Conservation (phyloP, 2,888 invertebrate species). For the Leptinotarsa rubiginosa region DNA sequence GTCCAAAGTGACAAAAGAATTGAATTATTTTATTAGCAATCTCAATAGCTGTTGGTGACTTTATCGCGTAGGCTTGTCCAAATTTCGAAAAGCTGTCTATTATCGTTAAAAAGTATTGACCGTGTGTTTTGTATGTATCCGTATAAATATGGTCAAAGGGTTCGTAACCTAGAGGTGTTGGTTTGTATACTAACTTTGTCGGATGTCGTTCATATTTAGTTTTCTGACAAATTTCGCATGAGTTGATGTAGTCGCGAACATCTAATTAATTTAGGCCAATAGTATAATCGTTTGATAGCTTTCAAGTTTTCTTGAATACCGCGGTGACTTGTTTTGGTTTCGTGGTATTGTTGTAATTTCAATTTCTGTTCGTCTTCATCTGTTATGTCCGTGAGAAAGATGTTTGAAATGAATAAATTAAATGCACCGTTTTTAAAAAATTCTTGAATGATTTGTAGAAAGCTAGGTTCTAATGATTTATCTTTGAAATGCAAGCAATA, state of each 20-base stretch:
- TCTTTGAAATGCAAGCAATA: constrained; percentile 15
- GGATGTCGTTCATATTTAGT: constrained; percentile 41
- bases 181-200: too few species aligned
- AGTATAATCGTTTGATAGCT: constrained; percentile 35
- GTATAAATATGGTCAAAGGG: neutral
- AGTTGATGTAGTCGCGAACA: constrained; percentile 41
- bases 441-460: neutral
- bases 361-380: constrained; percentile 33
- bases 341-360: constrained; percentile 41
- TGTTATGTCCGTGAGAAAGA: constrained; percentile 22
- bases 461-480: constrained; percentile 1
- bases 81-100: neutral
- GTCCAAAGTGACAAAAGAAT: constrained; percentile 12
- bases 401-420: neutral
- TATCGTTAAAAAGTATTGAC: constrained; percentile 12
- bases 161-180: too few species aligned
- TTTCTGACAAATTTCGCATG: neutral
- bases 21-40: constrained; percentile 19
- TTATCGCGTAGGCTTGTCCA: constrained; percentile 20
- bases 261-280: constrained; percentile 44
- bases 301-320: constrained; percentile 24
- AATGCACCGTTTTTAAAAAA: neutral
- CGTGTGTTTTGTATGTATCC: constrained; percentile 8
- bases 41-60: neutral
- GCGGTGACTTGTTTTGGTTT: constrained; percentile 44